These are phyloP conservation scores for Etia nguti DNA, from an alignment of 2,113 vertebrate species.

Conservation along the genomic window DNA sequence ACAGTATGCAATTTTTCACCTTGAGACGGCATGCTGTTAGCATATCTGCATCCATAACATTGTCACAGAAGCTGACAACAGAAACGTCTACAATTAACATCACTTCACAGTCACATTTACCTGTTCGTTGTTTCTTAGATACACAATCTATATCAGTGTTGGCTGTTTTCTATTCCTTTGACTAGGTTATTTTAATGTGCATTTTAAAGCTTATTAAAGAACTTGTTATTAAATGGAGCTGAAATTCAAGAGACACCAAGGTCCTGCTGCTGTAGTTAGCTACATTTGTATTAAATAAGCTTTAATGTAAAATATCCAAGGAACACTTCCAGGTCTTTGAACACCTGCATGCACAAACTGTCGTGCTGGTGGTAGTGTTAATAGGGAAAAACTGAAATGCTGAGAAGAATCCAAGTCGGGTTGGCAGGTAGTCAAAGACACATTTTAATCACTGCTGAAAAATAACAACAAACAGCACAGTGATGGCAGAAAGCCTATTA, in stretches of 20 bases:
- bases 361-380: not conserved
- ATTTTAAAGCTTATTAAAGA: not conserved
- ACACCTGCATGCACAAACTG: not conserved
- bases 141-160: not conserved
- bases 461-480: not conserved
- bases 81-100: not conserved
- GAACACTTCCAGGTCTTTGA: not conserved
- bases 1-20: slow-evolving; percentile 10
- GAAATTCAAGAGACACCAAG: not conserved
- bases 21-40: not conserved
- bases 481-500: not conserved
- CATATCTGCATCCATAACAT: slow-evolving; percentile 19
- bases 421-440: not conserved
- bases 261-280: slow-evolving; percentile 19
- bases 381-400: not conserved
- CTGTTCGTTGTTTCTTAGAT: not conserved
- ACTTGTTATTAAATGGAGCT: not conserved
- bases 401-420: not conserved
- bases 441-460: not conserved
- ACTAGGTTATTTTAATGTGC: not conserved
- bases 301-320: not conserved
- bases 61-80: not conserved
- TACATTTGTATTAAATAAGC: slow-evolving; percentile 23
- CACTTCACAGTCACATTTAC: not conserved
- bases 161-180: not conserved